Evolutionary conservation across 2,888 invertebrate species (phyloP).

Genomic region (Microdon myrmicae): DNA sequence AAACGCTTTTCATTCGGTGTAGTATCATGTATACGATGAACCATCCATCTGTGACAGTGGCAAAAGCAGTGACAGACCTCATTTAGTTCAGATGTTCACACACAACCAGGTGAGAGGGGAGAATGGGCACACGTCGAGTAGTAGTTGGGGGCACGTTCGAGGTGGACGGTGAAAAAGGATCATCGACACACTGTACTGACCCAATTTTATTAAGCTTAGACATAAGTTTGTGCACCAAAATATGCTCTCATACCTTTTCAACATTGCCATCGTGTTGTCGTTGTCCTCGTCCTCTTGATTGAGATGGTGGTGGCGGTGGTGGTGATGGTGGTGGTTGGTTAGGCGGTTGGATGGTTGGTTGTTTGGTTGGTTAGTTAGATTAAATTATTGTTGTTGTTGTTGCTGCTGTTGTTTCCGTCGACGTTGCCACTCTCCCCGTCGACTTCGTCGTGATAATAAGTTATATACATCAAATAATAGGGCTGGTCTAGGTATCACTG

Average conservation of each 20-base stretch:
- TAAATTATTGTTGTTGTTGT: slow-evolving; percentile 19
- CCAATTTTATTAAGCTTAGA: slow-evolving; percentile 66
- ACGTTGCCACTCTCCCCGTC: slow-evolving; percentile 43
- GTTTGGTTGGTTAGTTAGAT: no score
- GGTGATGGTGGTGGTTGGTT: no score
- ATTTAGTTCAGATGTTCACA: slow-evolving; percentile 8
- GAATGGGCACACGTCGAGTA: slow-evolving; percentile 27
- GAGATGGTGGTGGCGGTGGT: slow-evolving; percentile 18
- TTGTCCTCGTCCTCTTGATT: slow-evolving; percentile 25
- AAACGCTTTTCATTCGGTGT: not conserved
- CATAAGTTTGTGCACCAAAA: slow-evolving; percentile 56
- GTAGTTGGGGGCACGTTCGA: slow-evolving; percentile 33
- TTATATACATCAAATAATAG: slow-evolving; percentile 46
- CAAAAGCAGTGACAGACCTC: slow-evolving; percentile 6
- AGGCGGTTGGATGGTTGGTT: no score
- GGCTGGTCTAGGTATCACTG: slow-evolving; percentile 50
- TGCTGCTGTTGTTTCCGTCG: slow-evolving; percentile 24
- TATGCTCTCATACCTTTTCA: slow-evolving; percentile 41
- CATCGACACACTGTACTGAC: slow-evolving; percentile 68
- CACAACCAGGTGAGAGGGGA: slow-evolving; percentile 1
- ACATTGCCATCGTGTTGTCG: slow-evolving; percentile 40
- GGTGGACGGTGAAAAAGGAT: slow-evolving; percentile 59
- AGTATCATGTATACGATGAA: slow-evolving; percentile 10
- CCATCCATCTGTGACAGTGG: slow-evolving; percentile 22
- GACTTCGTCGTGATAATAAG: slow-evolving; percentile 29